Conservation (phyloP, 2,113 vertebrate species). For the Spilogale gracilis region DNA sequence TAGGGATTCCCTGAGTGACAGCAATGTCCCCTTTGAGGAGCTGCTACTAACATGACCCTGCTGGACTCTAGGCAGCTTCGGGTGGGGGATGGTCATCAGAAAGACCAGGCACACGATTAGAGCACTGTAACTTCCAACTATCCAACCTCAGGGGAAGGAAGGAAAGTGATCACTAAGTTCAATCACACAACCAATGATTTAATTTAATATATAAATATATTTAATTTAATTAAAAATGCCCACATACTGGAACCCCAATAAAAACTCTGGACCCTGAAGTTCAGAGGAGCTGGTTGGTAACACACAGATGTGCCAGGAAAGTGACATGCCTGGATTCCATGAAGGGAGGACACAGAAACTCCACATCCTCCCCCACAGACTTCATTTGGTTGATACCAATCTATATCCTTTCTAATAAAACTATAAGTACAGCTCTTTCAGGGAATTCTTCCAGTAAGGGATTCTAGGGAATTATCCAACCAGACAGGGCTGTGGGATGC, state of each 20-base stretch:
- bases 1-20: not conserved
- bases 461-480: not conserved
- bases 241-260: not conserved
- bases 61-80: not conserved
- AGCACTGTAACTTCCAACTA: not conserved
- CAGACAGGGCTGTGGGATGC: not conserved
- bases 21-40: not conserved
- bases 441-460: not conserved
- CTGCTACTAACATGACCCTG: not conserved
- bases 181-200: not conserved
- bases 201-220: too few relatives aligned
- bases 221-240: not conserved
- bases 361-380: not conserved
- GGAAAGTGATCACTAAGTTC: not conserved
- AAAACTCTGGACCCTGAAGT: not conserved
- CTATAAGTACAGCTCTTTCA: not conserved
- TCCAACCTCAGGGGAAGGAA: not conserved
- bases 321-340: not conserved
- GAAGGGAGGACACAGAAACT: not conserved
- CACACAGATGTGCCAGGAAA: not conserved
- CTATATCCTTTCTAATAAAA: not conserved
- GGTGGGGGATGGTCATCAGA: not conserved
- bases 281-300: not conserved
- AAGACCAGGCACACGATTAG: not conserved
- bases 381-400: not conserved